Evolutionary conservation across 2,888 invertebrate species (phyloP).

Genomic region (Noctua janthina): DNA sequence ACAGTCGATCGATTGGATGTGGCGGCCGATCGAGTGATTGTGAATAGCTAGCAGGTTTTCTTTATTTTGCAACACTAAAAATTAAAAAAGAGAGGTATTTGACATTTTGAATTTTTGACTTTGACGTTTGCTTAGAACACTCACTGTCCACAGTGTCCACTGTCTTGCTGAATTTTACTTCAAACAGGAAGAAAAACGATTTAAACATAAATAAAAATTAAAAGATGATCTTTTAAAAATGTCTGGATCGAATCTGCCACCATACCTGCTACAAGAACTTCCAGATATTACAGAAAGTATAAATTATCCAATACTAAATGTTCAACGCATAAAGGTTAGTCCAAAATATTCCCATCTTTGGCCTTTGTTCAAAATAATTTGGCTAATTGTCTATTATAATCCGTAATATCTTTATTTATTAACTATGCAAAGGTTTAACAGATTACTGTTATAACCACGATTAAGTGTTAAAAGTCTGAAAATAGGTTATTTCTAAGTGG

Average conservation of each 20-base stretch:
- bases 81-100: not conserved
- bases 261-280: constrained; percentile 89
- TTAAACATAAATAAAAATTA: constrained; percentile 46
- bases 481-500: not conserved
- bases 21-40: too few relatives aligned
- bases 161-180: constrained; percentile 10
- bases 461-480: not conserved
- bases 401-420: not conserved
- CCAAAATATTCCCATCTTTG: constrained; percentile 68
- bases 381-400: constrained; percentile 28
- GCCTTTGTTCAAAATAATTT: constrained; percentile 73
- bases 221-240: constrained; percentile 75
- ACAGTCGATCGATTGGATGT: too few relatives aligned
- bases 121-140: constrained; percentile 39
- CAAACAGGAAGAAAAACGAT: constrained; percentile 18
- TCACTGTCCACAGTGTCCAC: not conserved
- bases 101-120: not conserved
- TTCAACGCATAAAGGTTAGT: constrained; percentile 94
- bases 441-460: not conserved
- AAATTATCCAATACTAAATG: constrained; percentile 91
- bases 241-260: constrained; percentile 80
- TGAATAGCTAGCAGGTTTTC: not conserved
- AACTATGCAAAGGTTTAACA: not conserved
- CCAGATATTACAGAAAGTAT: constrained; percentile 91
- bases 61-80: not conserved